Evolutionary conservation across 2,888 invertebrate species (phyloP), one percentile per base, ranked within the genome.

Genomic region (Leptothorax acervorum): DNA sequence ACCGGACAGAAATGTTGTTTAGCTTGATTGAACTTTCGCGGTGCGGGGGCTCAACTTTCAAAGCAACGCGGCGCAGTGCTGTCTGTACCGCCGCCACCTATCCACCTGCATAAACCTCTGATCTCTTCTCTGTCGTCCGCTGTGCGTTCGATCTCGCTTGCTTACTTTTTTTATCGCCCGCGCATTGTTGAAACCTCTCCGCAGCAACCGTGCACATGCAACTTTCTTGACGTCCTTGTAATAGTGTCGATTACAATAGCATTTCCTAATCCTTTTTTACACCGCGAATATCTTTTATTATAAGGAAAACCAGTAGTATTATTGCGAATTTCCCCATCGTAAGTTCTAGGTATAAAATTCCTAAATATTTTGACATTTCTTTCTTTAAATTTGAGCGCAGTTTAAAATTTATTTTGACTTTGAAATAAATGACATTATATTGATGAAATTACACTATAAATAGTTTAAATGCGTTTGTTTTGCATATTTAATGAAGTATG

Each of bases 1-100:
- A 92, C 89, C 89, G 92, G 89, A 92, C 93, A 92, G 92, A 93
- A 93, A 93, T 93, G 93, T 93, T 93, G 93, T 93, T 93, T 92
- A 92, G 93, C 92, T 93, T 93, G 93, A 93, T 93, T 93, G 93
- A 93, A 93, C 93, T 92, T 91, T 90, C 91, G 89, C 87, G 88
- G 89, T 45, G 31, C 53, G 81, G 88, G 91, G 89, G 87, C 87
- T 89, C 89, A 87, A 85, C 87, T 91, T 92, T 92, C 92, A 92
- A 92, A 92, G 91, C 92, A 85, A 84, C 84, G 66, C 45, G 53
- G 60, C 60, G 48, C 60, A 60, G 42, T 70, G 53, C 73, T 39
- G 79, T 79, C 71, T 23, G 23, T 39, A 23, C 35, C 23, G 48
- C 28, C 60, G 28, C 28, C 73, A 28, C 42, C 73, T 60, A 73